Evolutionary conservation across 2,113 vertebrate species (phyloP), one percentile per base, ranked within the genome.

Genomic region (Shinisaurus crocodilurus): DNA sequence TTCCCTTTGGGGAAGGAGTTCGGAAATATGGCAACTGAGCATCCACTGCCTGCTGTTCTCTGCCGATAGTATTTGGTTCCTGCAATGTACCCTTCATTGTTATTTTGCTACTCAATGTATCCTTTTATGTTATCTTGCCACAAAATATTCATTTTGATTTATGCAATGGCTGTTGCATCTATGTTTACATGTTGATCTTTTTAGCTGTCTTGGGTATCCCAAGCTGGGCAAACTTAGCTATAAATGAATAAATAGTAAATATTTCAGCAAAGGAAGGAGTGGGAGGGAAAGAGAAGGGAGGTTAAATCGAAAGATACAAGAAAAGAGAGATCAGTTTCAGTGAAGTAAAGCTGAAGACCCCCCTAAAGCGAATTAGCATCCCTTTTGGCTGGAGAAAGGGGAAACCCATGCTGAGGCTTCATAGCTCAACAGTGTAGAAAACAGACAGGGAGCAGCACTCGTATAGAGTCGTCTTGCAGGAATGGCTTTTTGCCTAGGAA

Each of bases 261-360:
- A 83, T 0, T 13, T 54, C 87, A 87, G 80, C 29, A 40, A 74
- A 87, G 37, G 80, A 23, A 77, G 1, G 0, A 88, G 88, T 18
- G 67, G 67, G n/a, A 50, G 79, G 16, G 43, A 40, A 60, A 65
- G 1, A 60, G 50, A 45, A 1, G 0, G 0, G 13, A 0, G 32
- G 0, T 86, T 25, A 86, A 67, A 77, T 82, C 77, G 50, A 88
- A 88, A 3, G 2, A 37, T 1, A 9, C 1, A n/a, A 83, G 60
- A n/a, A 70, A 29, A 89, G 93, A 90, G 93, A 86, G 65, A 67
- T 60, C 5, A 3, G 5, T 69, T 3, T 2, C 88, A 82, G 2
- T 18, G 13, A 80, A 77, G 1, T 16, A 48, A 48, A 70, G 3
- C 7, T 18, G 43, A 50, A 23, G 15, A 40, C 6, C 1, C 15